phyloP scores from a whole-genome alignment of 1,140 invertebrate genomes.

The Tenebrio molitor region DNA sequence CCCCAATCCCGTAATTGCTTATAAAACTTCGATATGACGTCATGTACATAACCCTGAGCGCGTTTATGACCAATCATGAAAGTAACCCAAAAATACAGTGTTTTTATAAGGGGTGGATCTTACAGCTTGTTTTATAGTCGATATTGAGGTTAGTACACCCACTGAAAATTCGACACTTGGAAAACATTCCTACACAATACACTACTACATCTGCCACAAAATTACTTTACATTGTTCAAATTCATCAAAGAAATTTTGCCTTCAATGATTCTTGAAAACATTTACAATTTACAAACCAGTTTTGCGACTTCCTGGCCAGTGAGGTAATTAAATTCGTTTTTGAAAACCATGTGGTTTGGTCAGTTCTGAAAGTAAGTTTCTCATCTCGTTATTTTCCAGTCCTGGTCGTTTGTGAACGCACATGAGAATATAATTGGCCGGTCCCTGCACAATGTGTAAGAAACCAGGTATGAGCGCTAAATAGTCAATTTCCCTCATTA shows the following conservation, averaged over 20 bases:
- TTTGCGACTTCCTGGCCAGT: too few species aligned
- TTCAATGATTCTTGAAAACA: too few species aligned
- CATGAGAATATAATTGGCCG: constrained; percentile 24
- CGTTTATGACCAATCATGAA: constrained; percentile 4
- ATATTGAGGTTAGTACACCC: too few species aligned
- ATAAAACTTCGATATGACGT: constrained; percentile 5
- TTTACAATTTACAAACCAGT: not conserved
- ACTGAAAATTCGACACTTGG: too few species aligned
- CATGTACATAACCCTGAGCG: not conserved
- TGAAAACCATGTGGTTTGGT: not conserved
- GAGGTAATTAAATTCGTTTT: not conserved
- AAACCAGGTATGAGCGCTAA: constrained; percentile 25
- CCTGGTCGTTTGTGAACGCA: not conserved
- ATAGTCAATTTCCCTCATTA: constrained; percentile 48
- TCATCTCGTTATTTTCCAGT: constrained; percentile 34
- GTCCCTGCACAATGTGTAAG: constrained; percentile 3
- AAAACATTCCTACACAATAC: too few species aligned
- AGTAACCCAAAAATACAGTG: not conserved
- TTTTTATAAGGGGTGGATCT: not conserved
- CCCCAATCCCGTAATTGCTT: not conserved
- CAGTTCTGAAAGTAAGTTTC: not conserved
- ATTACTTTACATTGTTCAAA: too few species aligned
- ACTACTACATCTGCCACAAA: too few species aligned
- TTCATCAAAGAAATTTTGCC: too few species aligned
- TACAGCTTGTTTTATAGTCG: not conserved